Evolutionary conservation across 1,140 invertebrate genomes (phyloP), one percentile per base, ranked within the genome.

Genomic region (Holcopasites calliopsidis): DNA sequence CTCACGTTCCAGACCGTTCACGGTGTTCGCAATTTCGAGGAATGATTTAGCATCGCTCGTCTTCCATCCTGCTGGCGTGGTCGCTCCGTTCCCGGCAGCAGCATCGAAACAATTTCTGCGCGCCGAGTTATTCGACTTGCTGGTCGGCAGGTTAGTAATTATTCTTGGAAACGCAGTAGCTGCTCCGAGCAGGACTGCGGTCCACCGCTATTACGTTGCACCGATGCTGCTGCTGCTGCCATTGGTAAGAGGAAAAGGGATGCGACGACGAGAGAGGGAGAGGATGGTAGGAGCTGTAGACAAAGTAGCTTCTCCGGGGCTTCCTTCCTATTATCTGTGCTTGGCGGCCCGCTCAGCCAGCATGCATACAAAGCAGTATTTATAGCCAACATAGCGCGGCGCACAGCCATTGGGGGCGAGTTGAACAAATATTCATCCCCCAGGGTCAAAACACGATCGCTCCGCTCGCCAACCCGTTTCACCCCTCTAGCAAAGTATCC

Each of bases 351-450:
- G 82, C 82, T 88, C 79, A 82, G 79, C 77, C 80, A 80, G 73
- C 83, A 79, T 88, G 86, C 85, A 88, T 88, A 88, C 86, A 87
- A 88, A 88, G 74, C 83, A 84, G 83, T 89, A 88, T 88, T 89
- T 89, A 89, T 89, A 79, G 77, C 79, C 61, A 35, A 40, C 71
- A 54, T 74, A 70, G 68, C 78, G n/a, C n/a, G 65, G 77, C 54
- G 70, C 57, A 47, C 57, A 52, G 52, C 60, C 50, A 69, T 52
- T 13, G 50, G 57, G 76, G 76, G 21, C 49, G 79, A 78, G 68
- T 70, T 64, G 73, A 65, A 76, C 77, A 82, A 83, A 84, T 86
- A 84, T 86, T 82, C 84, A 78, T 85, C 58, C 64, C 61, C 58
- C 21, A 31, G 57, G 65, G 69, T 79, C 80, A 16, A 80, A 76